Evolutionary conservation across 2,888 invertebrate species (phyloP).

Genomic region (Eupithecia inturbata): DNA sequence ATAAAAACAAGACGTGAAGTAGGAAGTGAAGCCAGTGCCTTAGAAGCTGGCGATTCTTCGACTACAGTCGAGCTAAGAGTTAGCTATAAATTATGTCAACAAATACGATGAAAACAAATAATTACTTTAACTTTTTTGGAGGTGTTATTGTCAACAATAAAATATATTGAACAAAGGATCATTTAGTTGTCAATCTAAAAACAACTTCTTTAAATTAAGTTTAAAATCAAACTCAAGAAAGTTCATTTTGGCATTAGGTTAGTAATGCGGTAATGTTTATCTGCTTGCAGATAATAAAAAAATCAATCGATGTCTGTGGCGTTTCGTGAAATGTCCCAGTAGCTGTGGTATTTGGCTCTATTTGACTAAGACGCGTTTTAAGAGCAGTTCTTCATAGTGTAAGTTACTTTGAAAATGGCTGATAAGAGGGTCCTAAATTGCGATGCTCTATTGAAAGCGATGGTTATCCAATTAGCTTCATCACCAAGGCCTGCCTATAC

Average conservation of each 20-base stretch:
- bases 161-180: not conserved
- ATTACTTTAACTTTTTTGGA: too few species aligned
- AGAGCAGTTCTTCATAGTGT: not conserved
- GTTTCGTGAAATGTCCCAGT: not conserved
- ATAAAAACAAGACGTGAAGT: not conserved
- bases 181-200: not conserved
- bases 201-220: too few species aligned
- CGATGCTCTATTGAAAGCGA: not conserved
- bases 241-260: too few species aligned
- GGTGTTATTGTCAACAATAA: too few species aligned
- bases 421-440: too few species aligned
- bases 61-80: not conserved
- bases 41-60: not conserved
- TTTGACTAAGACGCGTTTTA: not conserved
- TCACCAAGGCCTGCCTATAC: not conserved
- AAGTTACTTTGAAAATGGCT: not conserved
- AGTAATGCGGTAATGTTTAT: too few species aligned
- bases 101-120: not conserved
- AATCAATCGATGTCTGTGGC: too few species aligned
- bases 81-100: not conserved
- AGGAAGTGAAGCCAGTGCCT: not conserved
- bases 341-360: not conserved
- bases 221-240: too few species aligned
- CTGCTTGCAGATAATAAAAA: too few species aligned
- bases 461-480: not conserved